phyloP scores from a whole-genome alignment of 2,113 vertebrate genomes.

The Sceloporus undulatus region DNA sequence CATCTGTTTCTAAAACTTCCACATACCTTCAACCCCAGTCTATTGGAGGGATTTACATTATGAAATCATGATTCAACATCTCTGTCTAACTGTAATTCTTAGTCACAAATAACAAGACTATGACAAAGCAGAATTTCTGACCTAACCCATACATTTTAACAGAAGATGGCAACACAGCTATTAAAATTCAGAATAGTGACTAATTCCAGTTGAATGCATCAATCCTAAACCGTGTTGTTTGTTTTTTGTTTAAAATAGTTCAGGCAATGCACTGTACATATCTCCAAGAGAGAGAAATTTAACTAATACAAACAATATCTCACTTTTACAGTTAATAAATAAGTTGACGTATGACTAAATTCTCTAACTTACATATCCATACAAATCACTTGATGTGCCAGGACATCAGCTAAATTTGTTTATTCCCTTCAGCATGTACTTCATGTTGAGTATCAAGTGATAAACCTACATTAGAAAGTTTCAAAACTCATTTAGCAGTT shows the following conservation, averaged over 20 bases:
- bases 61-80: constrained; percentile 50
- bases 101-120: constrained; percentile 49
- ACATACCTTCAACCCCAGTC: not conserved
- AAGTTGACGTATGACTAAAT: not conserved
- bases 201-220: not conserved
- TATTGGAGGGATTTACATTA: constrained; percentile 32
- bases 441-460: not conserved
- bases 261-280: not conserved
- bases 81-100: constrained; percentile 43
- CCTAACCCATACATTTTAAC: constrained; percentile 43
- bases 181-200: constrained; percentile 58
- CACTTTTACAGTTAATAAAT: not conserved
- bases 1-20: constrained; percentile 4
- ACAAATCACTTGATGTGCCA: not conserved
- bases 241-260: constrained; percentile 23
- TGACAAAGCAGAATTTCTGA: constrained; percentile 32
- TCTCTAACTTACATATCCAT: not conserved
- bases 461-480: not conserved
- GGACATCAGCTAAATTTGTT: not conserved
- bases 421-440: not conserved
- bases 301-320: not conserved
- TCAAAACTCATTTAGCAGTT: not conserved
- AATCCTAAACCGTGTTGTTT: constrained; percentile 28
- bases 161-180: constrained; percentile 52
- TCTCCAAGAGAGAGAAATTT: not conserved